Percentiles rank a stretch among this genome's conserved stretches.
These are phyloP conservation scores for Orthonyx spaldingii DNA, from an alignment of 2,113 vertebrate genomes.

Conservation along the genomic window DNA sequence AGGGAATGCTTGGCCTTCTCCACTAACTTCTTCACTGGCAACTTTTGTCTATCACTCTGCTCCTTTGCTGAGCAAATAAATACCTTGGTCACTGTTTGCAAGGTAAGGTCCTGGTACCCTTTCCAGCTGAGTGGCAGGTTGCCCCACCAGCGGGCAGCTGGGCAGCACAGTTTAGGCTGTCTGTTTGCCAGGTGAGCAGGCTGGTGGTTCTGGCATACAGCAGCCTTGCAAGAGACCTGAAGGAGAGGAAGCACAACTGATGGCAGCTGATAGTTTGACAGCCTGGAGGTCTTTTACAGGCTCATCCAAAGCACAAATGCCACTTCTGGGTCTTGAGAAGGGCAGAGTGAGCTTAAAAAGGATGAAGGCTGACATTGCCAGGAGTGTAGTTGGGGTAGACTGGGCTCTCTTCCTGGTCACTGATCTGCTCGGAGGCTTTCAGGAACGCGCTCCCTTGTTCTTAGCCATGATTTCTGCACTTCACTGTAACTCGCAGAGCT, in stretches of 20 bases:
- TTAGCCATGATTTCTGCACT: background rate
- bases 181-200: background rate
- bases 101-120: background rate
- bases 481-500: background rate
- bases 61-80: background rate
- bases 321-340: slow-evolving; percentile 5
- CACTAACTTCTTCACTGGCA: background rate
- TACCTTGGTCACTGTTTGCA: background rate
- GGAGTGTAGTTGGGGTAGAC: background rate
- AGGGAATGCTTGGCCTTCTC: background rate
- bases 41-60: background rate
- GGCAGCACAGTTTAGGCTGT: background rate
- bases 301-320: background rate
- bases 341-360: background rate
- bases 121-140: background rate
- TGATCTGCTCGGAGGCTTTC: background rate
- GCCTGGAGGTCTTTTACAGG: background rate
- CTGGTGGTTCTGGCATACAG: background rate
- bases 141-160: background rate
- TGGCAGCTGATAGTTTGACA: background rate
- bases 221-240: background rate
- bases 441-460: background rate
- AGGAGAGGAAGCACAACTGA: background rate
- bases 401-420: background rate
- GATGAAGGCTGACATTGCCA: background rate